These are phyloP conservation scores for Aphyosemion australe DNA, from an alignment of 2,113 vertebrate genomes.

Conservation along the genomic window DNA sequence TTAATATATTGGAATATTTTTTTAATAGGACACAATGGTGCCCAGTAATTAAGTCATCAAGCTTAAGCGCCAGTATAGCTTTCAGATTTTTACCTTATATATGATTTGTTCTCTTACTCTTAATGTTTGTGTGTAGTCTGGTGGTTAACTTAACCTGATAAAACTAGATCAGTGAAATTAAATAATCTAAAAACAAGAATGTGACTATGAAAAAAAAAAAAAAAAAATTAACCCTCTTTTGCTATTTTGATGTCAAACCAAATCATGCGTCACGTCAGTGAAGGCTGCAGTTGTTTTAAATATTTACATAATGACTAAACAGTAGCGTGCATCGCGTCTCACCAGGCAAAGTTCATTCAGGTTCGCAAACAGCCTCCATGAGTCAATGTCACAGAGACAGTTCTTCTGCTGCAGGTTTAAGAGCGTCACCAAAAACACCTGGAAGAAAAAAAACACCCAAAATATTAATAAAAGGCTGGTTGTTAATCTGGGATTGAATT, in stretches of 20 bases:
- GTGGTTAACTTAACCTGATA: too few species aligned
- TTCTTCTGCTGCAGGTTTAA: slow-evolving; percentile 82
- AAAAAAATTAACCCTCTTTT: too few species aligned
- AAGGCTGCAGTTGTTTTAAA: slow-evolving; percentile 3
- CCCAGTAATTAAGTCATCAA: too few species aligned
- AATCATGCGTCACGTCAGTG: not conserved
- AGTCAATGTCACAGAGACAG: slow-evolving; percentile 85
- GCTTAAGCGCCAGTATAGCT: too few species aligned
- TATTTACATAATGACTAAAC: slow-evolving; percentile 15
- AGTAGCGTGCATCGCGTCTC: slow-evolving; percentile 47
- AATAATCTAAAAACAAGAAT: too few species aligned
- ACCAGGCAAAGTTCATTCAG: slow-evolving; percentile 90
- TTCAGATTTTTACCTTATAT: too few species aligned
- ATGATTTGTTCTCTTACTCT: too few species aligned
- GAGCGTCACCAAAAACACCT: slow-evolving; percentile 88
- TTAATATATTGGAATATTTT: too few species aligned
- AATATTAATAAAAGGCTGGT: slow-evolving; percentile 1
- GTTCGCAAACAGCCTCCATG: slow-evolving; percentile 88
- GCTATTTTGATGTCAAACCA: not conserved
- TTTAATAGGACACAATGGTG: too few species aligned
- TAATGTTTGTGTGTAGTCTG: too few species aligned
- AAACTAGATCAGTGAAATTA: too few species aligned
- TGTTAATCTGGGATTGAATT: slow-evolving; percentile 24
- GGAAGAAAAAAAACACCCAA: slow-evolving; percentile 56
- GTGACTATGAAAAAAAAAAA: too few species aligned